Evolutionary conservation across 2,888 invertebrate species (phyloP), one percentile per base, ranked within the genome.

Genomic region (Cephonodes hylas): DNA sequence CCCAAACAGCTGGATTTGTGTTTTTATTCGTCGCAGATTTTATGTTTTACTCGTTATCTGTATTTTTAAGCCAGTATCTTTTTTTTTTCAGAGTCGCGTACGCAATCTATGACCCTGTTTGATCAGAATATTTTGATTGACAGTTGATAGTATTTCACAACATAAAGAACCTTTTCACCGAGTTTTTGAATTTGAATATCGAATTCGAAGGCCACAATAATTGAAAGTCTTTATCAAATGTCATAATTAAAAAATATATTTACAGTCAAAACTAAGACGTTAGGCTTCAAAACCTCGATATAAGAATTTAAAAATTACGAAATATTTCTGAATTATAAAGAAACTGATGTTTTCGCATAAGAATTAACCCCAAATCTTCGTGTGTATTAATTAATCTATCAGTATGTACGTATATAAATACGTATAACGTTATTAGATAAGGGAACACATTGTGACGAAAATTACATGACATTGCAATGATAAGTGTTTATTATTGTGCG

Each of bases 11-110:
- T 66, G 78, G 80, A 78, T 77, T 79, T 76, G 69, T 74, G 58
- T 71, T 74, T 65, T 75, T 73, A 66, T 74, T 64, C 68, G 70
- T 68, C 70, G 67, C 70, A 68, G 75, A 77, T 78, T 79, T 76
- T 73, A 71, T 69, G 73, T 67, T 75, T 72, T 71, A 72, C 61
- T 63, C 60, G 65, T 81, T 83, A 82, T 82, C 81, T 71, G 70
- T 60, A 62, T 62, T 67, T 73, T 75, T 77, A 74, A 75, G 75
- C 72, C 69, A 73, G 72, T 76, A 74, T 75, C 77, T 75, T 74
- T 74, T 77, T 66, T 66, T 61, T 58, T 67, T 67, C 68, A 71
- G 71, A 70, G 80, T 75, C 83, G 81, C 71, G 81, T 79, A 75
- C 81, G 64, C 70, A 74, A 75, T 70, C 74, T 70, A 68, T 68